Conservation (phyloP, 2,797 vertebrate genomes). For the Limosa lapponica region DNA sequence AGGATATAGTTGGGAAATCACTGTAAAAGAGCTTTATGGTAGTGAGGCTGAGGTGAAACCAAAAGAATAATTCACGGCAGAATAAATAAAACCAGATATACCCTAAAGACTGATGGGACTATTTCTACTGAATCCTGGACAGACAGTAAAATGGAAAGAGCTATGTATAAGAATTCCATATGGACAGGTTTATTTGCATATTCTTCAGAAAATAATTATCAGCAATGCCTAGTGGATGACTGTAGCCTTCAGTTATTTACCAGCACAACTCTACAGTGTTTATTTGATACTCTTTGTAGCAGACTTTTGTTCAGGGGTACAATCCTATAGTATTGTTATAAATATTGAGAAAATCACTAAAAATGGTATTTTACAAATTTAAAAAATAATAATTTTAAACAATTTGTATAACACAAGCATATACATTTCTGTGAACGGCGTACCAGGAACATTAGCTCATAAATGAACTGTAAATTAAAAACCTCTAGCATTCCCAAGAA, state of each 20-base stretch:
- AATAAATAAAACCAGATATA: background rate
- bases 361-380: background rate
- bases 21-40: background rate
- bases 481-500: background rate
- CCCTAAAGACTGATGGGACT: background rate
- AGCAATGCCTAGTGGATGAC: rapidly evolving
- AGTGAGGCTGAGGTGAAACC: background rate
- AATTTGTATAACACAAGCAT: background rate
- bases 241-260: background rate
- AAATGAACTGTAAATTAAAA: background rate
- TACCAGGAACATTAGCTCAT: background rate
- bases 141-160: background rate
- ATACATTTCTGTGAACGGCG: background rate
- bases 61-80: background rate
- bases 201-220: background rate
- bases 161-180: background rate
- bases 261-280: background rate
- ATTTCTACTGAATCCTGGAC: background rate
- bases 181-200: background rate
- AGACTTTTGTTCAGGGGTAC: background rate
- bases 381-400: background rate
- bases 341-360: background rate
- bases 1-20: background rate
- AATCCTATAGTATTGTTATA: background rate
- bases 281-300: background rate